Evolutionary conservation across 2,797 vertebrate genomes (phyloP).

Genomic region (Intellagama lesueurii): DNA sequence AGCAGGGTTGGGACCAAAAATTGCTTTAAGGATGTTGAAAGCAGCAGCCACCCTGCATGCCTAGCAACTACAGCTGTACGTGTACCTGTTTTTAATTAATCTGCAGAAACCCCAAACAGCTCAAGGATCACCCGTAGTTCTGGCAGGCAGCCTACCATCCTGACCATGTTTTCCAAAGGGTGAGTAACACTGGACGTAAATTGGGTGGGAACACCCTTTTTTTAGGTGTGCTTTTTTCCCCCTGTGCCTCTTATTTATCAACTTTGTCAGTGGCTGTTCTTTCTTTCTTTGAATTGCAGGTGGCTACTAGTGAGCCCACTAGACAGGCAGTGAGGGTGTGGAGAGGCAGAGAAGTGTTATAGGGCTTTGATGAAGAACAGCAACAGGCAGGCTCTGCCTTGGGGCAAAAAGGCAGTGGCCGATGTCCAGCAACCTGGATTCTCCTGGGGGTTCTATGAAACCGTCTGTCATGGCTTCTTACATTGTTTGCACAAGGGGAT

Average conservation of each 20-base stretch:
- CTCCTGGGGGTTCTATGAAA: not conserved
- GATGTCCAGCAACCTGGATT: not conserved
- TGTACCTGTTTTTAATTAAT: not conserved
- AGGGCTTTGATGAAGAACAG: not conserved
- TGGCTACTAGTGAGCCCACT: not conserved
- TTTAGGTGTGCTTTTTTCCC: not conserved
- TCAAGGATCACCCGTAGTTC: slow-evolving; percentile 87
- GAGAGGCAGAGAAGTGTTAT: not conserved
- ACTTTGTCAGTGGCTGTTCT: not conserved
- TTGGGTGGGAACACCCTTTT: not conserved
- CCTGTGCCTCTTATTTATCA: not conserved
- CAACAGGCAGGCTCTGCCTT: not conserved
- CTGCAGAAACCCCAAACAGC: slow-evolving; percentile 82
- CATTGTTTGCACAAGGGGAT: too few relatives aligned
- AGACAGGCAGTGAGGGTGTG: too few relatives aligned
- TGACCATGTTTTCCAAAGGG: slow-evolving; percentile 90
- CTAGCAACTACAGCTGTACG: not conserved
- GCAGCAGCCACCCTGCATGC: not conserved
- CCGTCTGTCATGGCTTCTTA: not conserved
- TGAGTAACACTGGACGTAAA: slow-evolving; percentile 72
- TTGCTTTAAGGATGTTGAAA: not conserved
- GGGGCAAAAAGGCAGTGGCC: not conserved
- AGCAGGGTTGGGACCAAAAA: not conserved
- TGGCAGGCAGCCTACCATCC: slow-evolving; percentile 88
- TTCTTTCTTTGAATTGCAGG: not conserved